phyloP scores from a whole-genome alignment of 2,113 vertebrate species.

The Azemiops feae region DNA sequence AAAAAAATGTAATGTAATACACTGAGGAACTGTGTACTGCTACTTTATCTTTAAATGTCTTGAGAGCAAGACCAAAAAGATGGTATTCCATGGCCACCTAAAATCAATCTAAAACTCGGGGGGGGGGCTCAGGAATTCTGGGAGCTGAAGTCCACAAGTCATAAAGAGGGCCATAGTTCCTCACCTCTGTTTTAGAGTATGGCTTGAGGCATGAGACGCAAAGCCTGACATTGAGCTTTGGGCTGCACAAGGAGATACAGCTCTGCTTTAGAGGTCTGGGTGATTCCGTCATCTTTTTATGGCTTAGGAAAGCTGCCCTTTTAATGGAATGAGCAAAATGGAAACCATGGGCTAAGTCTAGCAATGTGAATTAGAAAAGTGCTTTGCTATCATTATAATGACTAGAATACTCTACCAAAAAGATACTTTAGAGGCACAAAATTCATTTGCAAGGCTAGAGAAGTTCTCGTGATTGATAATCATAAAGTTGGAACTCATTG shows the following conservation, averaged over 20 bases:
- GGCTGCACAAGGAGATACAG: background rate
- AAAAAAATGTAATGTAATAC: background rate
- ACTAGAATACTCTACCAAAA: background rate
- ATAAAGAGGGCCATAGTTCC: background rate
- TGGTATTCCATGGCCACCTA: background rate
- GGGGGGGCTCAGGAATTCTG: background rate
- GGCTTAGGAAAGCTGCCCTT: background rate
- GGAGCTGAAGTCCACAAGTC: background rate
- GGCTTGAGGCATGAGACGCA: background rate
- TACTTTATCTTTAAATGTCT: background rate
- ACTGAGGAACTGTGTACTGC: background rate
- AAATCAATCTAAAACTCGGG: background rate
- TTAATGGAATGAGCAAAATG: background rate
- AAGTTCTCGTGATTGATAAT: background rate
- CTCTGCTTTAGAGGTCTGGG: background rate
- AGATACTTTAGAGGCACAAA: background rate
- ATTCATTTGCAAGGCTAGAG: background rate
- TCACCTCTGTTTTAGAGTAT: background rate
- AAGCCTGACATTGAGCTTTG: background rate
- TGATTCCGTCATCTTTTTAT: background rate
- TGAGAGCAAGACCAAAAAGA: background rate
- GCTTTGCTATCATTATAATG: background rate
- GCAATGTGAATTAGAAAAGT: background rate
- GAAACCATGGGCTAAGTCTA: background rate
- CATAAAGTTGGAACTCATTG: too few relatives aligned